Percentiles rank a stretch among this genome's conserved stretches.
phyloP scores from a whole-genome alignment of 2,113 vertebrate species.

The Cygnus buccinator region DNA sequence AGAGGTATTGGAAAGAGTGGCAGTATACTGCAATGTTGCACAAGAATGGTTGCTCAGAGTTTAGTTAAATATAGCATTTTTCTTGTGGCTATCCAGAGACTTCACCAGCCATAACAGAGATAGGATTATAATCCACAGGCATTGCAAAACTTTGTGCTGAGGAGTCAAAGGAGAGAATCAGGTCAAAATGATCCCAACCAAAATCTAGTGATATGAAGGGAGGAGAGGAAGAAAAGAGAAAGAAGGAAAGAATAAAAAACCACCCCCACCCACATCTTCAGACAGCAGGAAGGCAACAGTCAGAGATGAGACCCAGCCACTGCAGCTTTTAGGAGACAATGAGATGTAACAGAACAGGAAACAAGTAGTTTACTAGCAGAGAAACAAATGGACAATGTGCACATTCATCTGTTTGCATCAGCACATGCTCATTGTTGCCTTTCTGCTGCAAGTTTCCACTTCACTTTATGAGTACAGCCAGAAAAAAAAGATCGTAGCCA shows the following conservation, averaged over 20 bases:
- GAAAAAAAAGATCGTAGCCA: accelerated
- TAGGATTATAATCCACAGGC: conserved; percentile 29
- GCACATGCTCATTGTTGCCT: background rate
- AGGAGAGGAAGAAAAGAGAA: background rate
- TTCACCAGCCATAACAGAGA: conserved; percentile 60
- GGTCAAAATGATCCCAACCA: conserved; percentile 38
- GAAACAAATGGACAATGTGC: background rate
- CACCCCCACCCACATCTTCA: background rate
- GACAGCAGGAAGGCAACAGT: background rate
- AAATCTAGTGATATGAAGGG: background rate
- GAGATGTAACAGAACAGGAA: background rate
- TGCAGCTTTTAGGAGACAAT: background rate
- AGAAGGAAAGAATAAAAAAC: background rate
- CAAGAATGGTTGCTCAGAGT: background rate
- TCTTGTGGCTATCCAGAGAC: background rate
- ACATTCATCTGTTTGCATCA: accelerated
- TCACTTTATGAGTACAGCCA: background rate
- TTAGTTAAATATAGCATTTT: conserved; percentile 35
- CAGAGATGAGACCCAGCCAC: background rate
- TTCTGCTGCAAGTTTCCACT: background rate
- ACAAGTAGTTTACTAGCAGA: background rate
- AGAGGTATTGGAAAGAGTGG: background rate
- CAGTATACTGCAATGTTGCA: background rate
- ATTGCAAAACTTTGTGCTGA: background rate
- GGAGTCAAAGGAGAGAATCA: conserved; percentile 37